Evolutionary conservation across 2,797 vertebrate genomes (phyloP), one percentile per base, ranked within the genome.

Genomic region (Platyrinchus mystaceus): DNA sequence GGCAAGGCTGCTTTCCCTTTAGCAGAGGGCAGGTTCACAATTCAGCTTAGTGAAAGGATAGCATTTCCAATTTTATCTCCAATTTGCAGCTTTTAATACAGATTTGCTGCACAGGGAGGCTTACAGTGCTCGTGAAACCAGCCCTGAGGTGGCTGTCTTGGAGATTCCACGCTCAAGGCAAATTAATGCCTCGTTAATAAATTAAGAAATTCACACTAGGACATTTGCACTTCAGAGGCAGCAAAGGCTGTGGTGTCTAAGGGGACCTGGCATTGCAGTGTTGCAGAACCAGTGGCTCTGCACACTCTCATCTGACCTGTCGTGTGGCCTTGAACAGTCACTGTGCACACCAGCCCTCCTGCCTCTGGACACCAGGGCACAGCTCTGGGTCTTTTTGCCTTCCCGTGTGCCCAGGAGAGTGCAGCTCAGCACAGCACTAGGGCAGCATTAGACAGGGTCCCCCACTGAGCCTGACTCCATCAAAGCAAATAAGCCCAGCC

Each of bases 61-160:
- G 10, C 7, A 4, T 69, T 84, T 86, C 50, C 80, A 79, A 68
- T 95, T 91, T 94, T 93, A 84, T 91, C 83, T 91, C 74, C 21
- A 63, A 0, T 91, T 86, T 82, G 47, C 80, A 88, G 67, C 77
- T 90, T 88, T 94, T 79, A 44, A 52, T 50, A 52, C 32, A 70
- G 79, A 41, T 87, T 85, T 89, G 22, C 75, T 83, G 49, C 70
- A 5, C 32, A 28, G 70, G 17, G 55, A 79, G 37, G 59, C 27
- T 78, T 91, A 41, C 19, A 76, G 55, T 28, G 43, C 73, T 91
- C 9, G 1, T 37, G 68, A 91, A 91, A 70, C 59, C 16, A 79
- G 36, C 37, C 18, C 69, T 22, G 68, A 80, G 63, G 44, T 93
- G 64, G 18, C 66, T 3, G 2, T 46, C 73, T 17, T 58, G 52